Base-by-base conservation (phyloP, 2,113 vertebrate genomes). In the Campylomormyrus numenius region DNA sequence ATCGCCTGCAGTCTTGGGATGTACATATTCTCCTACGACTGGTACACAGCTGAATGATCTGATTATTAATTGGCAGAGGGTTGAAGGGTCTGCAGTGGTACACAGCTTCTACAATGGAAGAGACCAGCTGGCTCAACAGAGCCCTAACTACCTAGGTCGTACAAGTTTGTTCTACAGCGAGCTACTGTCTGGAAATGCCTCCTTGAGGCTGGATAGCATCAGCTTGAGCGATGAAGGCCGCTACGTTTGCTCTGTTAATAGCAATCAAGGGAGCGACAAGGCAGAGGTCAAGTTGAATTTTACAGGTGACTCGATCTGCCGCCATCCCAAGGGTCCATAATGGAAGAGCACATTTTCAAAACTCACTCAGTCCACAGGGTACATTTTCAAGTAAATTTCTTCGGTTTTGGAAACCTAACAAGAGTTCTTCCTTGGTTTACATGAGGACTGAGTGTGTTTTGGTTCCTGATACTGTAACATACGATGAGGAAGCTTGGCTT, bases 61-160 rank as follows among this genome's bases (percentile, higher is more conserved):
- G 88, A 88, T 94, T 11, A 58, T 94, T 10, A 94, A 91, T 1
- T 94, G 93, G 93, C 92, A 94, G 90, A 87, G 89, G 74, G 74
- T 24, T 3, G 89, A 90, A 0, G 90, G 91, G 27, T 8, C 6
- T 2, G 52, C 31, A 15, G 93, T 94, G 11, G 80, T 93, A 3
- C 92, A 93, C 91, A 93, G 92, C 50, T 93, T 91, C 90, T 94
- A 93, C 90, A 90, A 87, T 46, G 35, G 88, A 11, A 35, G 11
- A 46, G 90, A 94, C 74, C 92, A 94, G 85, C 74, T 93, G 27
- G 50, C 39, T 0, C 1, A 9, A 0, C 93, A 94, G 85, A 88
- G 53, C 35, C 1, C 2, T 10, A 7, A 31, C 1, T 94, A 91
- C 90, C 15, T 21, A 0, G 88, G 56, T 45, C 90, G 93, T 15